Evolutionary conservation across 2,888 invertebrate species (phyloP).

Genomic region (Cacoxenus indagator): DNA sequence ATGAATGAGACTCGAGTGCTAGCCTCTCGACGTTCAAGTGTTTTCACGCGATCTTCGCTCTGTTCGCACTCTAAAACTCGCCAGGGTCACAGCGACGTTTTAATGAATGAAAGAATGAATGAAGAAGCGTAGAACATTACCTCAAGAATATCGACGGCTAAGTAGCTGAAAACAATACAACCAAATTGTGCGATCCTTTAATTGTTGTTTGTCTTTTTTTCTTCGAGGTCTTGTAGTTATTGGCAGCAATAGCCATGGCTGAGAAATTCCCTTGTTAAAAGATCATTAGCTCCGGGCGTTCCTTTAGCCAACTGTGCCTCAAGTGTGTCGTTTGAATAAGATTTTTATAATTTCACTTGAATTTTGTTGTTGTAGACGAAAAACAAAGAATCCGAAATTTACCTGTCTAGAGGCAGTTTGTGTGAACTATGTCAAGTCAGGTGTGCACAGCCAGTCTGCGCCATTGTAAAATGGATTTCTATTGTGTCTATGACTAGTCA

Average conservation of each 20-base stretch:
- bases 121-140: not conserved
- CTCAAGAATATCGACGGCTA: slow-evolving; percentile 11
- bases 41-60: slow-evolving; percentile 30
- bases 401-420: too few relatives aligned
- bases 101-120: slow-evolving; percentile 16
- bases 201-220: slow-evolving; percentile 8
- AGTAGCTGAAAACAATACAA: slow-evolving; percentile 9
- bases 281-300: slow-evolving; percentile 62
- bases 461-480: slow-evolving; percentile 30
- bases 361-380: not conserved
- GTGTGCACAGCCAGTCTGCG: slow-evolving; percentile 40
- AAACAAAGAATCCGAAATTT: not conserved
- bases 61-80: not conserved
- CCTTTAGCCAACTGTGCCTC: slow-evolving; percentile 32
- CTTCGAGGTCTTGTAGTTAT: not conserved
- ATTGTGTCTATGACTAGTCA: not conserved
- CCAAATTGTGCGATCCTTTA: slow-evolving; percentile 2
- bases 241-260: slow-evolving; percentile 29
- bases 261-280: slow-evolving; percentile 66
- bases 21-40: slow-evolving; percentile 62
- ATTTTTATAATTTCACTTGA: not conserved
- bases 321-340: not conserved
- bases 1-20: slow-evolving; percentile 54
- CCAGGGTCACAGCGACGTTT: not conserved
- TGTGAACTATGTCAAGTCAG: too few relatives aligned